phyloP scores from a whole-genome alignment of 2,888 invertebrate genomes.

The Notodonta ziczac region DNA sequence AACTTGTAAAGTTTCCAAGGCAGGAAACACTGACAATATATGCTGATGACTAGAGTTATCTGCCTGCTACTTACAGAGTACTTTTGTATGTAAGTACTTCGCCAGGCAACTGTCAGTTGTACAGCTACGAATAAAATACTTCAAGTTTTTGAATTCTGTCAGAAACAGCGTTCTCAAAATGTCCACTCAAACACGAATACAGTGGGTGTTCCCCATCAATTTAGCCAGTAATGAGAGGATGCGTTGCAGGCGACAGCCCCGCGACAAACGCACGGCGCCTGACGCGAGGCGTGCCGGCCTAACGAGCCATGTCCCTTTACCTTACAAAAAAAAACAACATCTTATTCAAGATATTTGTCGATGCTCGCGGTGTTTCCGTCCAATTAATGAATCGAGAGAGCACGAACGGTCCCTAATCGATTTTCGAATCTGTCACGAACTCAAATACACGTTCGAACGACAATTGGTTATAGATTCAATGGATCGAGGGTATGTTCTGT shows the following conservation, averaged over 20 bases:
- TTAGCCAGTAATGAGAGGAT: constrained; percentile 61
- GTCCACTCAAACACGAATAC: not conserved
- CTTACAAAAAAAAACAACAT: constrained; percentile 29
- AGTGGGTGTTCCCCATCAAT: constrained; percentile 57
- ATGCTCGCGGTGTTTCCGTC: constrained; percentile 53
- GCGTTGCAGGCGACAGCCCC: constrained; percentile 57
- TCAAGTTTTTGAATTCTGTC: not conserved
- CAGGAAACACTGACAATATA: not conserved
- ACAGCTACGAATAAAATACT: not conserved
- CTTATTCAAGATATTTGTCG: constrained; percentile 64
- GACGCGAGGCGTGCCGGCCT: constrained; percentile 50
- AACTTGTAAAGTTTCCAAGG: not conserved
- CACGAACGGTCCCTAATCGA: constrained; percentile 69
- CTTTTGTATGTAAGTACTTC: too few species aligned
- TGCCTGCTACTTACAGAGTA: too few species aligned
- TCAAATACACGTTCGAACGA: constrained; percentile 50
- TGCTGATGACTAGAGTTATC: not conserved
- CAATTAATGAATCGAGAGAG: constrained; percentile 71
- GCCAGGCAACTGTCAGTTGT: not conserved
- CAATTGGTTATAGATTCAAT: constrained; percentile 52
- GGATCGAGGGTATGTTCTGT: constrained; percentile 17
- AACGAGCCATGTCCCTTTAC: constrained; percentile 56
- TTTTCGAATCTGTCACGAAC: constrained; percentile 61
- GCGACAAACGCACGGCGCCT: constrained; percentile 36
- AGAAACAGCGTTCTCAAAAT: not conserved